Evolutionary conservation across 2,113 vertebrate genomes (phyloP).

Genomic region (Mormyrus lacerda): DNA sequence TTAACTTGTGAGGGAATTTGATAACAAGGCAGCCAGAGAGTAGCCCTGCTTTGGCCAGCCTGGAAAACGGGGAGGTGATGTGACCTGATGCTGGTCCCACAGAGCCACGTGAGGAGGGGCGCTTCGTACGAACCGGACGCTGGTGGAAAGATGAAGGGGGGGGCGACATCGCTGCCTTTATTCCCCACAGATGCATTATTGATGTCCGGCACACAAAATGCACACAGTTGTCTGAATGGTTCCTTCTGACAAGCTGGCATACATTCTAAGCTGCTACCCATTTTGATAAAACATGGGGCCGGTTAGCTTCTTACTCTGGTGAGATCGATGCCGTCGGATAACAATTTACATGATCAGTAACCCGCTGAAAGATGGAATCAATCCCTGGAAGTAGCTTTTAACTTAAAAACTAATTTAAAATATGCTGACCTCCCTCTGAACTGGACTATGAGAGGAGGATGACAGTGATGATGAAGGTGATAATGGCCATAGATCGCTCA

Average conservation of each 20-base stretch:
- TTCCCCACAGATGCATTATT: neutral
- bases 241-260: neutral
- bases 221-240: constrained; percentile 2
- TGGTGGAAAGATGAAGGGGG: neutral
- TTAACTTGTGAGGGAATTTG: constrained; percentile 17
- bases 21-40: neutral
- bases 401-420: neutral
- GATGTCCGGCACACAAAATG: neutral
- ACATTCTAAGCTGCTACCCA: neutral
- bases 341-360: constrained; percentile 4
- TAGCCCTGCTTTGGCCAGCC: neutral
- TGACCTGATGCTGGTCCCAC: neutral
- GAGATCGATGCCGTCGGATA: neutral
- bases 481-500: neutral
- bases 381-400: neutral
- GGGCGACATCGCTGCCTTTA: too few species aligned
- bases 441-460: neutral
- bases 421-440: neutral
- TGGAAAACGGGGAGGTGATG: neutral
- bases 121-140: too few species aligned
- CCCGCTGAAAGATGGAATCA: neutral
- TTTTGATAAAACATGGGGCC: neutral
- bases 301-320: neutral
- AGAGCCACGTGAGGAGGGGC: neutral
- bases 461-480: neutral